Evolutionary conservation across 2,888 invertebrate genomes (phyloP), one percentile per base, ranked within the genome.

Genomic region (Hydropsyche betteni): DNA sequence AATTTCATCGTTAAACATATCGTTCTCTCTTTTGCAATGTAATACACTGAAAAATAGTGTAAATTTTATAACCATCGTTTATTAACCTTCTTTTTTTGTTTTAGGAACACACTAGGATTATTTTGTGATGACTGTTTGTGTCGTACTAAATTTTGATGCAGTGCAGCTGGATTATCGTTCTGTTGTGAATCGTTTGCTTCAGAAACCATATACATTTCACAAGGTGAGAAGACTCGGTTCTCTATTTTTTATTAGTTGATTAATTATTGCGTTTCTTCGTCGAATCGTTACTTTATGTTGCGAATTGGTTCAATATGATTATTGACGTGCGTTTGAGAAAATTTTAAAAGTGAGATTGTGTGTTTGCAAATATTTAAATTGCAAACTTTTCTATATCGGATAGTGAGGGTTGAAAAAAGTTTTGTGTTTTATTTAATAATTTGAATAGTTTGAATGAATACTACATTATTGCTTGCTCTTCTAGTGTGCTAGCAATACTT

Each of bases 61-160:
- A 24, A 24, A 24, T 24, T 24, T 24, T 24, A n/a, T 2, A 24
- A 24, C 24, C 1, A 51, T n/a, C 51, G 51, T 2, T 55, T 2
- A n/a, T n/a, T 55, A n/a, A 55, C 55, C 8, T n/a, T 6, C 5
- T 64, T 50, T 72, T 52, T 74, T 74, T 68, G 44, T 50, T 75
- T 8, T 58, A 80, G 78, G 74, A 77, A 80, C 80, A 75, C 79
- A 77, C 80, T 80, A 77, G 80, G 80, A 80, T 78, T 74, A 82
- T 85, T 86, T 85, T 87, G 88, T 88, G 87, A 88, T 88, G 88
- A 87, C 87, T 87, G 86, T 87, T 87, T 87, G 87, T 88, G 87
- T 86, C 85, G 86, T 86, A 86, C 85, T 84, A 82, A 84, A 86
- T 84, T 84, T 86, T 85, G 87, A 86, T 86, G 87, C 86, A 86